Base-by-base conservation (phyloP, 1,140 invertebrate genomes). In the Drosophila leontia region DNA sequence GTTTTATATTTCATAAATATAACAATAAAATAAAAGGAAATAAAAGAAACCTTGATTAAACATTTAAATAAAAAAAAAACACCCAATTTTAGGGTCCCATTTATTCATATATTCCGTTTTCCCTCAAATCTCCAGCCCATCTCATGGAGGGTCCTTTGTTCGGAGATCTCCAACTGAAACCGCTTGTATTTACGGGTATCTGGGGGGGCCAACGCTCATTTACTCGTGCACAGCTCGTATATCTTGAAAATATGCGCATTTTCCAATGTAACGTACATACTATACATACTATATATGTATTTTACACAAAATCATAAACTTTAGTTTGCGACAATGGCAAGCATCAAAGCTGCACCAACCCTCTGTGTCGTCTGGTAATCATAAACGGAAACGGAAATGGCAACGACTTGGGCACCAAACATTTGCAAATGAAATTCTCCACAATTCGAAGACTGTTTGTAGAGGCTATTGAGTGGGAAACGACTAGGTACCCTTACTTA, bases 341-440 rank as follows among this genome's bases (percentile, higher is more conserved):
- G 57, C 39, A 26, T 26, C 44, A 47, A 23, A 23, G 44, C 19
- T 47, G 44, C 44, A 15, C 12, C 45, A 23, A 7, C 26, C 63
- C 32, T 35, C 34, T 39, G 53, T 19, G 23, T 8, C n/a, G 41
- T 47, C 57, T 37, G 58, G 57, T 47, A 37, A 67, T 67, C 58
- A 67, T 37, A 67, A 67, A 63, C 64, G 63, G 63, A 67, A 67
- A 67, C 42, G 59, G 64, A 63, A 67, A 48, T 67, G 64, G 39
- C 39, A 64, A 64, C 29, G 62, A 64, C 62, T 59, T 63, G 61
- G 57, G 29, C 57, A 65, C 1, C 56, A 64, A 64, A 64, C 29
- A 41, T 26, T 64, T 34, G 19, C 56, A 12, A 12, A 1, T 3
- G 11, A 26, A 64, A 44, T 42, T 34, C 29, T 13, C 19, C 55